Evolutionary conservation across 30 jellyfish, hydroid and myxozoan genomes (phyloP).

Genomic region (Haliclystus octoradiatus): DNA sequence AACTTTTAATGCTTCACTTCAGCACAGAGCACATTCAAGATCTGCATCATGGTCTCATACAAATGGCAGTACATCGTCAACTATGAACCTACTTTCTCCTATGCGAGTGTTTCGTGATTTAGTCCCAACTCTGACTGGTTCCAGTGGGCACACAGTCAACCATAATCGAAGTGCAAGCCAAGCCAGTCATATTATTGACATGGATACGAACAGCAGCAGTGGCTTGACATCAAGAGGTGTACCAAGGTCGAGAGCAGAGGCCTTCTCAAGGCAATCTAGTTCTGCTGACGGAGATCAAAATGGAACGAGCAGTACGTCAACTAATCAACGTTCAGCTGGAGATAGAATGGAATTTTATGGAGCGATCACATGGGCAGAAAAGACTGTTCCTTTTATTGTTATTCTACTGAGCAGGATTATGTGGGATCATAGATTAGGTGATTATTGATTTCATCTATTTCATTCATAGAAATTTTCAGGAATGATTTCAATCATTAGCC

Average conservation of each 20-base stretch:
- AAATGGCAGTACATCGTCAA: slow-evolving; percentile 33
- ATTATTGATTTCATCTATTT: background rate
- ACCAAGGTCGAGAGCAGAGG: slow-evolving; percentile 33
- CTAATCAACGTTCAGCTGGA: slow-evolving; percentile 25
- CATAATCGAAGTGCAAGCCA: too few species aligned
- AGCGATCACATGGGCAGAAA: slow-evolving; percentile 80
- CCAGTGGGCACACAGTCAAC: slow-evolving; percentile 24
- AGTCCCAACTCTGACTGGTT: slow-evolving; percentile 52
- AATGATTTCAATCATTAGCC: background rate
- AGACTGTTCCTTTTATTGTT: slow-evolving; percentile 59
- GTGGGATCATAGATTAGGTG: slow-evolving; percentile 98
- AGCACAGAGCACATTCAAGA: slow-evolving; percentile 60
- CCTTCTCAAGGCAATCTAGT: slow-evolving; percentile 45
- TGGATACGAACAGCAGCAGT: slow-evolving; percentile 2
- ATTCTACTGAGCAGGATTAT: slow-evolving; percentile 59
- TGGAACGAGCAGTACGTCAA: slow-evolving; percentile 34
- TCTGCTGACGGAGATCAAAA: slow-evolving; percentile 39
- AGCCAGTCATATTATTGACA: too few species aligned
- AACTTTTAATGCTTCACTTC: slow-evolving; percentile 23
- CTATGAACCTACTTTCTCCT: slow-evolving; percentile 65
- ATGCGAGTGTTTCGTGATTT: slow-evolving; percentile 72
- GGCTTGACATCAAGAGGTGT: slow-evolving; percentile 36
- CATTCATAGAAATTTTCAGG: background rate
- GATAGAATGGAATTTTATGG: slow-evolving; percentile 79
- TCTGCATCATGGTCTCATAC: slow-evolving; percentile 83